These are phyloP conservation scores for Brachymystax lenok DNA, from an alignment of 2,797 vertebrate genomes.

Conservation along the genomic window DNA sequence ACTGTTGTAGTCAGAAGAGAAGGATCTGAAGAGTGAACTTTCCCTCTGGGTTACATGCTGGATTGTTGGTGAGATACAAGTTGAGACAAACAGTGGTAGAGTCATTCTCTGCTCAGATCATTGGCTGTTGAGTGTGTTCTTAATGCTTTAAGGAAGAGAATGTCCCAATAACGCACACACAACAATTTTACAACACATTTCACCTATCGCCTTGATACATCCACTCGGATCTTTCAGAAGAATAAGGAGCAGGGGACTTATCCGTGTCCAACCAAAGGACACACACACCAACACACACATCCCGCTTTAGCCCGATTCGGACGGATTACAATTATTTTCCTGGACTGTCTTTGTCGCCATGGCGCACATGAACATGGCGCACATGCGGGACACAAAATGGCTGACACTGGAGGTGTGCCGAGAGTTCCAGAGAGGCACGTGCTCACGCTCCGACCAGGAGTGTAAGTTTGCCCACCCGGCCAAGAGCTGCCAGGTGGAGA, in stretches of 20 bases:
- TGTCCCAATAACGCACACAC: slow-evolving; percentile 46
- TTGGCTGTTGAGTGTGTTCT: slow-evolving; percentile 35
- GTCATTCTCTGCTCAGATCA: slow-evolving; percentile 19
- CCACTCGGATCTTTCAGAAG: neutral
- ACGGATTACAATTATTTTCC: slow-evolving; percentile 45
- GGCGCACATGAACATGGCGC: slow-evolving; percentile 88
- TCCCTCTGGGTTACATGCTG: neutral
- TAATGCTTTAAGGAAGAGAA: slow-evolving; percentile 42
- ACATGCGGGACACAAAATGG: slow-evolving; percentile 98
- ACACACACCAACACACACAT: slow-evolving; percentile 45
- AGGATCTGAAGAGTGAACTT: neutral
- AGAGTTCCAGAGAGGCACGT: slow-evolving; percentile 97
- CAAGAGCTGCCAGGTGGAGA: slow-evolving; percentile 98
- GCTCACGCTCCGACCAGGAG: slow-evolving; percentile 92
- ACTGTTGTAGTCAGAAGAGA: neutral
- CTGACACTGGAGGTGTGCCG: slow-evolving; percentile 98
- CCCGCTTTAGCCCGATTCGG: slow-evolving; percentile 16
- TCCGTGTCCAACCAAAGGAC: neutral
- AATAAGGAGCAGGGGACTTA: neutral
- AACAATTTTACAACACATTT: neutral
- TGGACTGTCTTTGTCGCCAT: slow-evolving; percentile 60
- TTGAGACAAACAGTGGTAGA: slow-evolving; percentile 33
- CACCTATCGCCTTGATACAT: neutral
- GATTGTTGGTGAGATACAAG: slow-evolving; percentile 16
- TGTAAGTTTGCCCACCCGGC: slow-evolving; percentile 99